phyloP scores from a whole-genome alignment of 2,797 vertebrate genomes.

The Bryconaethiops microstoma region DNA sequence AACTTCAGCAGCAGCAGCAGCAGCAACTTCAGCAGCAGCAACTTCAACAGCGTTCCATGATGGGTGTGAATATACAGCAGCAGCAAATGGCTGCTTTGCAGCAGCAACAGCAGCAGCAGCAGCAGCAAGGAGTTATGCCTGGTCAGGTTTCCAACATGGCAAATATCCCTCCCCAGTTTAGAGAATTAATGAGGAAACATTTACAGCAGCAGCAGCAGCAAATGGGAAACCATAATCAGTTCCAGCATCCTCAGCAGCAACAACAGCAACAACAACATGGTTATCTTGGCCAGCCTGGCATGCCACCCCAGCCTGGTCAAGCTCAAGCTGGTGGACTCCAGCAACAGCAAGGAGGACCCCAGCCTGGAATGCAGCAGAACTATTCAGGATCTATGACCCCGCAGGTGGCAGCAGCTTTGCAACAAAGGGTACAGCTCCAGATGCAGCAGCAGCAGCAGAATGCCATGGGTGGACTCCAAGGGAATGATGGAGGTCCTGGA shows the following conservation, averaged over 20 bases:
- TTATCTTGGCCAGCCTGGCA: slow-evolving; percentile 68
- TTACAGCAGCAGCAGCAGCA: slow-evolving; percentile 83
- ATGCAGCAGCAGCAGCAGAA: slow-evolving; percentile 82
- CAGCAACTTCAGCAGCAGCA: slow-evolving; percentile 79
- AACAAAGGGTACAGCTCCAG: slow-evolving; percentile 79
- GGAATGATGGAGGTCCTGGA: slow-evolving; percentile 69
- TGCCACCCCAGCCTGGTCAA: slow-evolving; percentile 71
- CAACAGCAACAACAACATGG: slow-evolving; percentile 69
- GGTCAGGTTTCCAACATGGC: slow-evolving; percentile 86
- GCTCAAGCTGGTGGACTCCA: slow-evolving; percentile 67
- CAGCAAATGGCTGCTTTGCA: slow-evolving; percentile 82
- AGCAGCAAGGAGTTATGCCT: slow-evolving; percentile 79
- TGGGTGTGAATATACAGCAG: slow-evolving; percentile 71
- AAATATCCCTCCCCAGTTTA: slow-evolving; percentile 86
- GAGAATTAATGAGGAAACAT: slow-evolving; percentile 87
- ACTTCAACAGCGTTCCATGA: slow-evolving; percentile 77
- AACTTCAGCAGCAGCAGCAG: slow-evolving; percentile 66
- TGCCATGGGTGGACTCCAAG: slow-evolving; percentile 82
- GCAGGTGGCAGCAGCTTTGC: slow-evolving; percentile 74
- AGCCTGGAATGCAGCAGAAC: slow-evolving; percentile 72
- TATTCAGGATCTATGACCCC: slow-evolving; percentile 76
- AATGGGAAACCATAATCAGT: slow-evolving; percentile 89
- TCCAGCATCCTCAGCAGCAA: slow-evolving; percentile 82
- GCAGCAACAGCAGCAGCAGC: slow-evolving; percentile 78
- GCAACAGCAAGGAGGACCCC: slow-evolving; percentile 75